Percentiles rank a stretch among this genome's conserved stretches.
These are phyloP conservation scores for Drosophila fulvimacula DNA, from an alignment of 2,888 invertebrate species.

Conservation along the genomic window DNA sequence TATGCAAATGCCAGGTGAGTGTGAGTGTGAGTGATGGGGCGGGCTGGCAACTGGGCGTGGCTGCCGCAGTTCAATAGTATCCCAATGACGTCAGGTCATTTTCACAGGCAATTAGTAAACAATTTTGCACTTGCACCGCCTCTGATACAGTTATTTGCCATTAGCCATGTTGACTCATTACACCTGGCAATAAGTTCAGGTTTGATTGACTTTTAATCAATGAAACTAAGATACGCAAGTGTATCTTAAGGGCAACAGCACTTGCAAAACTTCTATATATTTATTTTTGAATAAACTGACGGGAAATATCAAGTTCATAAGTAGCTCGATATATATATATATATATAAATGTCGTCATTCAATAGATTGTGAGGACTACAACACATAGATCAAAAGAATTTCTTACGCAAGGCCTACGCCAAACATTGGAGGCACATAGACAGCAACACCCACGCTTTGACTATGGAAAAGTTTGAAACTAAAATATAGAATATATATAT, in stretches of 20 bases:
- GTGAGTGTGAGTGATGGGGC: constrained; percentile 5
- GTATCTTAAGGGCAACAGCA: not conserved
- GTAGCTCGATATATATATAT: constrained; percentile 1
- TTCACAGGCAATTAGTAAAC: constrained; percentile 52
- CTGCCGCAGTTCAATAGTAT: constrained; percentile 27
- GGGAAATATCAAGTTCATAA: constrained; percentile 65
- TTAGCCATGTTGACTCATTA: constrained; percentile 32
- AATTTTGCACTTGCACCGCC: constrained; percentile 35
- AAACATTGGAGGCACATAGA: constrained; percentile 25
- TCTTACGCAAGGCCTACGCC: constrained; percentile 34
- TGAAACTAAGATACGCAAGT: constrained; percentile 1
- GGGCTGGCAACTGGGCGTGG: constrained; percentile 5
- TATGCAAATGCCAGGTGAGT: constrained; percentile 52
- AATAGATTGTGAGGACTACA: no score
- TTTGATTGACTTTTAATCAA: constrained; percentile 46
- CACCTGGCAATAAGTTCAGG: constrained; percentile 21
- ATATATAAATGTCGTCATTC: not conserved
- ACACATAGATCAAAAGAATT: constrained; percentile 28
- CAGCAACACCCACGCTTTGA: constrained; percentile 48
- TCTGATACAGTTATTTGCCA: constrained; percentile 16
- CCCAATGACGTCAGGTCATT: constrained; percentile 48
- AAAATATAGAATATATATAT: constrained; percentile 14
- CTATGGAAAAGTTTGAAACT: constrained; percentile 12
- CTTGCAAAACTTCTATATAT: not conserved
- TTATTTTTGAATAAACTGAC: no score